These are phyloP conservation scores for Micromussa lordhowensis DNA, from an alignment of 92 coral and sea anemone species.

Conservation along the genomic window DNA sequence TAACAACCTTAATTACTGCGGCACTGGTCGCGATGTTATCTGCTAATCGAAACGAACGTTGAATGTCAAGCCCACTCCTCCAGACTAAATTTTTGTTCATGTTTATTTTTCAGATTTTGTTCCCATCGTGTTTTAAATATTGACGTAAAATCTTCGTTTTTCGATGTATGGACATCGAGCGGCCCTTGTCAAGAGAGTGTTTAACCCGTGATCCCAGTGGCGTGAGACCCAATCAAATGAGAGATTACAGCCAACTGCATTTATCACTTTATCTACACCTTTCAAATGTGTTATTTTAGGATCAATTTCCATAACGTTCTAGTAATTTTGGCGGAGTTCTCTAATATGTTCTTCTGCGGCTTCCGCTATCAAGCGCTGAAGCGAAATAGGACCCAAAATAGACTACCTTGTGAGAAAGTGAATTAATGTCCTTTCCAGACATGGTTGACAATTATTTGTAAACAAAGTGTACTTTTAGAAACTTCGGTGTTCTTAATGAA, in stretches of 20 bases:
- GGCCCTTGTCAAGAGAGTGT: slow-evolving; percentile 5
- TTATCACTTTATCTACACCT: slow-evolving; percentile 34
- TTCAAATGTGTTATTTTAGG: slow-evolving; percentile 31
- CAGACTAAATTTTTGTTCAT: background rate
- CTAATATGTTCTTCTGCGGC: slow-evolving; percentile 15
- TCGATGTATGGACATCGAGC: background rate
- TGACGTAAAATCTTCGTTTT: background rate
- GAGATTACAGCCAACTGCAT: background rate
- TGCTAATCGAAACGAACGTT: background rate
- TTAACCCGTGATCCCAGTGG: background rate
- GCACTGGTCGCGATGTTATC: slow-evolving; percentile 7
- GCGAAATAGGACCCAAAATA: slow-evolving; percentile 6
- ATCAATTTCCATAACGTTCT: slow-evolving; percentile 4
- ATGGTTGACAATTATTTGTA: background rate
- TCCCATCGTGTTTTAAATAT: slow-evolving; percentile 10
- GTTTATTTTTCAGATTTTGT: slow-evolving; percentile 32
- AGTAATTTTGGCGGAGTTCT: slow-evolving; percentile 32
- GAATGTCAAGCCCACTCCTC: background rate
- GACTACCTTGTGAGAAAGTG: slow-evolving; percentile 20
- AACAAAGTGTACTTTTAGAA: background rate
- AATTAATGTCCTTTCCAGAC: background rate
- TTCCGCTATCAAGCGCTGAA: slow-evolving; percentile 10
- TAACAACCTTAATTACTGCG: background rate
- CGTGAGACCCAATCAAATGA: slow-evolving; percentile 4
- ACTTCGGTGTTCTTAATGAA: background rate